These are phyloP conservation scores for Barnardius zonarius DNA, from an alignment of 2,113 vertebrate species.

Conservation along the genomic window DNA sequence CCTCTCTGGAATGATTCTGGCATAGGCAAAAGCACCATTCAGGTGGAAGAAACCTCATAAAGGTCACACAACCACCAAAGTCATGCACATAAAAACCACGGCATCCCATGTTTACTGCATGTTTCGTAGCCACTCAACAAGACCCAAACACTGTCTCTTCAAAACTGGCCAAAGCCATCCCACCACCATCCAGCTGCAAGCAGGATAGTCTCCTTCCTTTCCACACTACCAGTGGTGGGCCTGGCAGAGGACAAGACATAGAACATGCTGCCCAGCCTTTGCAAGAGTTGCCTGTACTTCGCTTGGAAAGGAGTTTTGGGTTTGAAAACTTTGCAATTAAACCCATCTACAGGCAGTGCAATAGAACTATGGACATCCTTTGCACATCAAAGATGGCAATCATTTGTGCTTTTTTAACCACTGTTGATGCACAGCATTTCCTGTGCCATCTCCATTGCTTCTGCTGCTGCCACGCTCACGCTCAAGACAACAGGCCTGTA, in stretches of 20 bases:
- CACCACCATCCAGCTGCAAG: neutral
- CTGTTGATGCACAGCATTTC: neutral
- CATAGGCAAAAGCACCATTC: fast-evolving
- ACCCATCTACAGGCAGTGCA: neutral
- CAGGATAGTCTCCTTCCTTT: neutral
- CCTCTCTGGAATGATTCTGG: neutral
- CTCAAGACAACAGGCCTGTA: constrained; percentile 64
- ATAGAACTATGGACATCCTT: constrained; percentile 36
- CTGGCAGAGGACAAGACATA: neutral
- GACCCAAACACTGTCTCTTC: neutral
- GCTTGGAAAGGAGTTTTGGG: neutral
- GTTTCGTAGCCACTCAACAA: neutral
- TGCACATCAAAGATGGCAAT: constrained; percentile 43
- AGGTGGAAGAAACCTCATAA: neutral
- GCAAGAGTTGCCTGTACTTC: neutral
- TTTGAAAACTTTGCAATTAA: constrained; percentile 36
- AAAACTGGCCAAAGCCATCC: neutral
- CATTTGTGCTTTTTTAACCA: constrained; percentile 25
- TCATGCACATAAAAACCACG: fast-evolving
- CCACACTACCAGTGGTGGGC: fast-evolving
- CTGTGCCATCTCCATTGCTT: constrained; percentile 24
- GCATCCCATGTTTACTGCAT: neutral
- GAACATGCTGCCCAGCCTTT: neutral
- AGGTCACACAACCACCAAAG: neutral
- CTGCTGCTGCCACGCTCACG: constrained; percentile 23